Base-by-base conservation (phyloP, 1,140 invertebrate genomes). In the Apis cerana region DNA sequence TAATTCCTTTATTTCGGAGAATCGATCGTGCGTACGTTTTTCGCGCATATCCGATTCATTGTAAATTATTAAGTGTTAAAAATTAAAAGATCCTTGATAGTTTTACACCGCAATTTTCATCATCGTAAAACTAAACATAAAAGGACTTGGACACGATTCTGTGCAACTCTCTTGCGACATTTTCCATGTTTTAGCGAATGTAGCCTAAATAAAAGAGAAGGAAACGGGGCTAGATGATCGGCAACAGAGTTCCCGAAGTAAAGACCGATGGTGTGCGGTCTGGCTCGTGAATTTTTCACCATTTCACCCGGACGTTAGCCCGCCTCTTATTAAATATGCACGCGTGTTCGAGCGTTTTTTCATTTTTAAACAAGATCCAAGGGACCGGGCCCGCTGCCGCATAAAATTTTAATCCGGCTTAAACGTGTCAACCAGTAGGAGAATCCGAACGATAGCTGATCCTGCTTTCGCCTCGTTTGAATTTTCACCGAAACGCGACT, bases 291-390 rank as follows among this genome's bases (percentile, higher is more conserved):
- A 77, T 68, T 77, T 77, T 77, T 56, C 64, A 77, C 33, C 27
- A n/a, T 15, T 27, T 21, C 12, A 1, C 9, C 12, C 4, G 2
- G n/a, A 27, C 50, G 11, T 8, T n/a, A 9, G 50, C 13, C 12
- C 13, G 3, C 17, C 70, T 19, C 52, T 75, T 61, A 50, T 75
- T n/a, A 75, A 75, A 50, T 27, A 61, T 75, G 72, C 43, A 61
- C 72, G 23, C 48, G 27, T 52, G 48, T 65, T 64, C 61, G 27
- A 54, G 23, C 21, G 10, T 43, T 77, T 76, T 75, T 68, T 56
- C 62, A 77, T 77, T 77, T 77, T 67, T 67, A 77, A 77, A 56
- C 27, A n/a, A 54, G 21, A 33, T 56, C 17, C 13, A 23, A 4
- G 17, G 8, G 0, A 21, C 52, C 4, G 43, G 7, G 11, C 13